Base-by-base conservation (phyloP, 2,888 invertebrate species). In the Drosophila subsilvestris region DNA sequence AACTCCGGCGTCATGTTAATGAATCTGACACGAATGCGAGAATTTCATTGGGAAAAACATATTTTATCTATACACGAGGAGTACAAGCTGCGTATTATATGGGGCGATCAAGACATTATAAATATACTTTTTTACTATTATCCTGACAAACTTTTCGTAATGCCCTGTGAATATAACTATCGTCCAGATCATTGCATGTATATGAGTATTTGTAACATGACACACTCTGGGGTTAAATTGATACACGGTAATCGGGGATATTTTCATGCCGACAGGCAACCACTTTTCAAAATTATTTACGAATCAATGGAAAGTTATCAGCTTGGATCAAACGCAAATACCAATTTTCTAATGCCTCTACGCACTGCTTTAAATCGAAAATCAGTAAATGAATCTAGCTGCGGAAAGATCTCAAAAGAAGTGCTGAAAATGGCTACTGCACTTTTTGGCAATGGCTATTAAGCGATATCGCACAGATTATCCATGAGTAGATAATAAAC, bases 1-100 rank as follows among this genome's bases (percentile, higher is more conserved):
- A 99, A 99, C 93, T 98, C 98, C 1, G 99, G 98, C 43, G 98
- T 99, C 0, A 98, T 99, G 98, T 92, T 99, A 56, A 99, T 99
- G 98, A 98, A 99, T 92, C 93, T 99, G 58, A 98, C 98, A 0
- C 94, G 97, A 87, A 97, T 99, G 96, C 93, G 98, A 70, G 92
- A 93, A 29, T 97, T 98, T 86, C 94, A 95, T 27, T 98, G 98
- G 98, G 95, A 95, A 67, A 94, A 96, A 70, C 96, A 97, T 90
- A 95, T 98, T 29, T 94, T 96, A 74, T 96, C 97, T 4, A 96
- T 98, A 79, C 96, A 97, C 92, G 94, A 96, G 76, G 95, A 96
- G 90, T 98, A 97, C 93, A 96, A 95, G 89, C 91, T 96, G 14
- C 95, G 96, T 86, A 97, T 98, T 71, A 97, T 97, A 0, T 99